Evolutionary conservation across 2,797 vertebrate species (phyloP).

Genomic region (Gadopsis bispinosus): DNA sequence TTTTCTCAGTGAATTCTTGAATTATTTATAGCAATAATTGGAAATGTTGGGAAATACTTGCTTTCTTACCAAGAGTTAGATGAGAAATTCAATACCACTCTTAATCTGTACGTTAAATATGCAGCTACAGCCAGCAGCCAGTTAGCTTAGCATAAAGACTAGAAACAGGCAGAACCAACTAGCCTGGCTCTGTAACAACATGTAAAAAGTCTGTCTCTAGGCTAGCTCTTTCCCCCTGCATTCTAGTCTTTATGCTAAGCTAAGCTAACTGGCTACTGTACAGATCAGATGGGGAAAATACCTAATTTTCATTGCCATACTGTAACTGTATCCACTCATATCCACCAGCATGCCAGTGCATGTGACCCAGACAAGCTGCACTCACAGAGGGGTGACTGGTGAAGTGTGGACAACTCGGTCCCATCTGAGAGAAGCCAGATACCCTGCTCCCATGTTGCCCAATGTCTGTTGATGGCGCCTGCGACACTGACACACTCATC

Average conservation of each 20-base stretch:
- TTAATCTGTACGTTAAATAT: not conserved
- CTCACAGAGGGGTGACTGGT: conserved; percentile 61
- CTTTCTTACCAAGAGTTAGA: not conserved
- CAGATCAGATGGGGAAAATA: conserved; percentile 7
- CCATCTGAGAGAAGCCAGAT: conserved; percentile 77
- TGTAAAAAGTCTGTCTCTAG: not conserved
- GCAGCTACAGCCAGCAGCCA: not conserved
- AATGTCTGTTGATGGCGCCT: conserved; percentile 69
- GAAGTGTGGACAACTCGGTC: conserved; percentile 71
- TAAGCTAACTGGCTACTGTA: not conserved
- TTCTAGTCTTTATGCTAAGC: not conserved
- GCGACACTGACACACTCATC: conserved; percentile 70
- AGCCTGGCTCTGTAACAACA: too few species aligned
- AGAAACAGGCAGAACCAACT: not conserved
- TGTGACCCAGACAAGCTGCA: conserved; percentile 59
- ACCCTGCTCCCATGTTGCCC: conserved; percentile 57
- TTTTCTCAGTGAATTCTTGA: not conserved
- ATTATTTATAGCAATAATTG: not conserved
- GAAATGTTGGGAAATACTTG: not conserved
- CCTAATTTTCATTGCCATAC: not conserved
- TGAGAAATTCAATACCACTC: too few species aligned
- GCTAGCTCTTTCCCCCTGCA: not conserved
- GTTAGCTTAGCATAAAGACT: not conserved
- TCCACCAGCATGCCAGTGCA: conserved; percentile 51
- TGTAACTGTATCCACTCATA: conserved; percentile 32